Percentiles rank a stretch among this genome's conserved stretches.
phyloP scores from a whole-genome alignment of 2,888 invertebrate species.

The Eristalis intricaria region DNA sequence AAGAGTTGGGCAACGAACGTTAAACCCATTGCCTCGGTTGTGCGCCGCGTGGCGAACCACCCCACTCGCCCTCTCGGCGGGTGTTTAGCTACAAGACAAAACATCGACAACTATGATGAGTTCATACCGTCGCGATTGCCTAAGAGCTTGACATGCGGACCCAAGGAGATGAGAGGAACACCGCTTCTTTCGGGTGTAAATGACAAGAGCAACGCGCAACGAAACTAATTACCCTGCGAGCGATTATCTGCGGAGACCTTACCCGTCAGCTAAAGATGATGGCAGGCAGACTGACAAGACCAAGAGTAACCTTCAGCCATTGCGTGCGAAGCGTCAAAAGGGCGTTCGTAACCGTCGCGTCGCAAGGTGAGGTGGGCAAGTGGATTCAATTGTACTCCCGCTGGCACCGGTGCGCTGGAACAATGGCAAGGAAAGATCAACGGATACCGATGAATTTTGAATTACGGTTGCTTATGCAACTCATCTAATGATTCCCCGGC shows the following conservation, averaged over 20 bases:
- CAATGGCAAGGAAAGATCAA: constrained; percentile 14
- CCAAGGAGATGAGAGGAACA: constrained; percentile 25
- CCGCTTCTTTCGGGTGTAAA: not conserved
- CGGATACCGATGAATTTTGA: constrained; percentile 7
- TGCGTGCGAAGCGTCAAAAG: constrained; percentile 12
- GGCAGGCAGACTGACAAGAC: constrained; percentile 3
- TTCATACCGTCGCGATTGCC: constrained; percentile 18
- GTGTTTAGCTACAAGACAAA: not conserved
- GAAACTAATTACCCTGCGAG: constrained; percentile 55
- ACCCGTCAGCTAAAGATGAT: not conserved
- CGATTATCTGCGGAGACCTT: constrained; percentile 1
- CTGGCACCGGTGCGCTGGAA: not conserved
- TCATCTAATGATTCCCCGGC: constrained; percentile 36
- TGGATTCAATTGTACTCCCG: not conserved
- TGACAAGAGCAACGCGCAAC: constrained; percentile 13
- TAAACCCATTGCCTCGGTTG: not conserved
- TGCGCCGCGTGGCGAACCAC: not conserved
- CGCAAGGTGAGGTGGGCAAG: constrained; percentile 20
- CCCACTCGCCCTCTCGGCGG: constrained; percentile 1
- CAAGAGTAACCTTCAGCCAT: constrained; percentile 32
- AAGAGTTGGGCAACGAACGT: constrained; percentile 53
- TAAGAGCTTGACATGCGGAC: constrained; percentile 3
- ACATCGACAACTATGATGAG: constrained; percentile 7
- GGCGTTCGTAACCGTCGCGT: constrained; percentile 23
- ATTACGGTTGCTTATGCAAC: constrained; percentile 35